Evolutionary conservation across 1,140 invertebrate species (phyloP).

Genomic region (Dendroctonus valens): DNA sequence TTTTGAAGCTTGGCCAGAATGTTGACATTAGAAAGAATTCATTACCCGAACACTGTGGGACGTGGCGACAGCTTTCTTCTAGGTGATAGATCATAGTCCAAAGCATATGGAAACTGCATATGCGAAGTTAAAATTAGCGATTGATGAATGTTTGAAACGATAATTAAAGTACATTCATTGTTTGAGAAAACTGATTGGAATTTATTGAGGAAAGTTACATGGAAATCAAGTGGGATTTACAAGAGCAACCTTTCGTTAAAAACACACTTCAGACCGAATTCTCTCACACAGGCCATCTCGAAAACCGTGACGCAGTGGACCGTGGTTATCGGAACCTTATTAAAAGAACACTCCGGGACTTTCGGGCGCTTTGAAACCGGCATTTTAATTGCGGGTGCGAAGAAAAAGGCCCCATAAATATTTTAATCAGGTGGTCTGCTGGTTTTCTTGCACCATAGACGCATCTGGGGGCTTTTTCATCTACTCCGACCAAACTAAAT

Average conservation of each 20-base stretch:
- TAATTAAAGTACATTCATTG: too few relatives aligned
- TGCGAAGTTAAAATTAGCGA: too few relatives aligned
- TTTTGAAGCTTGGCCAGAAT: too few relatives aligned
- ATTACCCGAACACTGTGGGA: too few relatives aligned
- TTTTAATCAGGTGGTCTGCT: conserved; percentile 17
- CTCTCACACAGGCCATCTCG: conserved; percentile 12
- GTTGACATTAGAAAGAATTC: too few relatives aligned
- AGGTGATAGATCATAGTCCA: too few relatives aligned
- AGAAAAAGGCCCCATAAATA: conserved; percentile 20
- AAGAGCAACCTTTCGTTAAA: conserved; percentile 2
- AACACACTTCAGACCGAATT: neutral
- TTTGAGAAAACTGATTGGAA: too few relatives aligned
- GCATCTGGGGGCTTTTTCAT: neutral
- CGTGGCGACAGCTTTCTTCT: too few relatives aligned
- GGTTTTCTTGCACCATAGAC: conserved; percentile 9
- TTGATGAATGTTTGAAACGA: too few relatives aligned
- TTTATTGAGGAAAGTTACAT: too few relatives aligned
- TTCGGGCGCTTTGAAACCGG: conserved; percentile 20
- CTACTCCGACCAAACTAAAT: neutral
- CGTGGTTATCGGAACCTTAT: conserved; percentile 22
- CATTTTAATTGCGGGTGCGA: conserved; percentile 26
- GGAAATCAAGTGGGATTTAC: neutral
- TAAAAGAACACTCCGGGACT: conserved; percentile 23
- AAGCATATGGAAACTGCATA: too few relatives aligned
- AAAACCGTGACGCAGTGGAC: conserved; percentile 17